Evolutionary conservation across 2,113 vertebrate genomes (phyloP), one percentile per base, ranked within the genome.

Genomic region (Rattus rattus): DNA sequence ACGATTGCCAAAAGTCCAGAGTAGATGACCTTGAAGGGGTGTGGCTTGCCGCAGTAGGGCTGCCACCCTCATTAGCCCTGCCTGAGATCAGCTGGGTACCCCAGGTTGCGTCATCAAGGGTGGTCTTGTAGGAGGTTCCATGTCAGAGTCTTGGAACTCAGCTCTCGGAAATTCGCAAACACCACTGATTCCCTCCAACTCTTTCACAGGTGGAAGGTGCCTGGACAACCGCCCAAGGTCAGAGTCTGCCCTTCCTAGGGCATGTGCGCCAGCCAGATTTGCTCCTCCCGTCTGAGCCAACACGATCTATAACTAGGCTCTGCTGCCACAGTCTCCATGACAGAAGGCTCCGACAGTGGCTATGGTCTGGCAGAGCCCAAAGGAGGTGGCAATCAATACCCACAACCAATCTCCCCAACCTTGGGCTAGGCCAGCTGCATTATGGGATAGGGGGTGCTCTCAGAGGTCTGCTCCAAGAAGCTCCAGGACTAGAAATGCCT

Each of bases 261-360:
- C 10, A 9, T 10, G 20, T 16, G 4, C 0, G 2, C 22, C 43
- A 7, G 2, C 19, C 28, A 4, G 16, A 17, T 1, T 26, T 9
- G 2, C 9, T 39, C 33, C 12, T 22, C 20, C 39, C 2, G 36
- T 61, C 3, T 20, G 13, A 36, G 28, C 28, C 24, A 36, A 24
- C 43, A 39, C 1, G 4, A 1, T 43, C 2, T n/a, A 2, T 5
- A 1, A 28, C 36, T 22, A 13, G 59, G n/a, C n/a, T n/a, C 10
- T 73, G 43, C 4, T 11, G 43, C 13, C 47, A 19, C 7, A 52
- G 63, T 33, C 43, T 36, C 54, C 39, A 8, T 8, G 17, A n/a
- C 24, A 7, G 5, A 26, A 81, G 80, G 36, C 56, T 33, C 76
- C 9, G 0, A 28, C 7, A 43, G 59, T 39, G 61, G 52, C 79